Percentiles rank a stretch among this genome's conserved stretches.
phyloP scores from a whole-genome alignment of 2,113 vertebrate species.

The Apaloderma vittatum region DNA sequence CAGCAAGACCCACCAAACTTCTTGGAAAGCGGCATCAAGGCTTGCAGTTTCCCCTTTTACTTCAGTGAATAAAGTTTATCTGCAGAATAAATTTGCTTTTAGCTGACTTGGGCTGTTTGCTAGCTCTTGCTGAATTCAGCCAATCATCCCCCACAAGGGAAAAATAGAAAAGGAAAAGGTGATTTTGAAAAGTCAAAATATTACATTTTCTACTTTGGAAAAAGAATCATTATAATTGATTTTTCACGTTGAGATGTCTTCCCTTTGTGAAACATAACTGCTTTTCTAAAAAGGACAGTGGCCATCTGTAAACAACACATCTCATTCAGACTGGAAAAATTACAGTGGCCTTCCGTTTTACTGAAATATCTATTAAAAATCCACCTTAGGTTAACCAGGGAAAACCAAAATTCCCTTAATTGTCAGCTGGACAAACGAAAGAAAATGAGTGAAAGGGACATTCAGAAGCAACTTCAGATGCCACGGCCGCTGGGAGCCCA shows the following conservation, averaged over 20 bases:
- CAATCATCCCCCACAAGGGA: background rate
- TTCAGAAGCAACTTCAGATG: background rate
- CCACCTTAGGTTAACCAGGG: background rate
- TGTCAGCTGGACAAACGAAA: background rate
- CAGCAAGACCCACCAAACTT: background rate
- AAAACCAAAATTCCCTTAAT: background rate
- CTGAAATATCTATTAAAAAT: background rate
- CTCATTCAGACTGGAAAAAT: background rate
- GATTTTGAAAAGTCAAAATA: slow-evolving; percentile 33
- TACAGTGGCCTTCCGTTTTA: background rate
- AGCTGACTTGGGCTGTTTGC: background rate
- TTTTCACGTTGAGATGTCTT: background rate
- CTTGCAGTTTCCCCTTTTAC: background rate
- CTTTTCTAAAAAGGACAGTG: background rate
- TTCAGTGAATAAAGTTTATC: background rate
- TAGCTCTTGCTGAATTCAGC: background rate
- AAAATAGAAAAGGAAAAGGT: background rate
- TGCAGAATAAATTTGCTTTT: background rate
- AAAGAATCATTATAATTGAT: background rate
- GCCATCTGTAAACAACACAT: background rate
- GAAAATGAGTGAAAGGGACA: background rate
- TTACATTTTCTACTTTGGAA: background rate
- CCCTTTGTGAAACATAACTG: background rate
- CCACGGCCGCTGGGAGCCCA: background rate
- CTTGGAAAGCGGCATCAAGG: background rate